Conservation (phyloP, 2,797 vertebrate species). For the Psittacula echo region DNA sequence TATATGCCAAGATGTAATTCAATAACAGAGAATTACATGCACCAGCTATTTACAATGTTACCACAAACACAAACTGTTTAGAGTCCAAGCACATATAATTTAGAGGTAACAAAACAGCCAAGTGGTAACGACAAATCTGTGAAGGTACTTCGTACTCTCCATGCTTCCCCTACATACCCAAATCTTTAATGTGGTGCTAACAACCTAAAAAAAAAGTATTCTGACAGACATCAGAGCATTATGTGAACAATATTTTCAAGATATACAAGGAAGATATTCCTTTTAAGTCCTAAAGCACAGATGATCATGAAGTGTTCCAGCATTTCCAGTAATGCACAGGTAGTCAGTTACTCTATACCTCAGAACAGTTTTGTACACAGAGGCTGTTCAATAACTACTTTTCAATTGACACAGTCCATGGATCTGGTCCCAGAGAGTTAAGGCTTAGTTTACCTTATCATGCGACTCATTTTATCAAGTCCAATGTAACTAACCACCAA, state of each 20-base stretch:
- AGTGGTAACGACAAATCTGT: background rate
- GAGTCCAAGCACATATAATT: background rate
- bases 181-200: background rate
- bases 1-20: background rate
- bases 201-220: background rate
- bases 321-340: background rate
- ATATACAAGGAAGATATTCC: background rate
- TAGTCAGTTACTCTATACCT: background rate
- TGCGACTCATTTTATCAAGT: background rate
- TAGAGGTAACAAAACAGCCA: background rate
- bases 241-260: background rate
- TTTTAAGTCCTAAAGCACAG: background rate
- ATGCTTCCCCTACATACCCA: background rate
- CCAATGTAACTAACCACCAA: background rate
- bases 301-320: fast-evolving
- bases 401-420: background rate
- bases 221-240: background rate
- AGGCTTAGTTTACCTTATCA: background rate
- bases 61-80: background rate
- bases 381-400: background rate
- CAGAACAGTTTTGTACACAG: background rate
- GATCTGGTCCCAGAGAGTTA: background rate
- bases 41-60: background rate
- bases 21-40: background rate
- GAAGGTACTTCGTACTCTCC: background rate